Base-by-base conservation (phyloP, 2,113 vertebrate genomes). In the Crotophaga sulcirostris region DNA sequence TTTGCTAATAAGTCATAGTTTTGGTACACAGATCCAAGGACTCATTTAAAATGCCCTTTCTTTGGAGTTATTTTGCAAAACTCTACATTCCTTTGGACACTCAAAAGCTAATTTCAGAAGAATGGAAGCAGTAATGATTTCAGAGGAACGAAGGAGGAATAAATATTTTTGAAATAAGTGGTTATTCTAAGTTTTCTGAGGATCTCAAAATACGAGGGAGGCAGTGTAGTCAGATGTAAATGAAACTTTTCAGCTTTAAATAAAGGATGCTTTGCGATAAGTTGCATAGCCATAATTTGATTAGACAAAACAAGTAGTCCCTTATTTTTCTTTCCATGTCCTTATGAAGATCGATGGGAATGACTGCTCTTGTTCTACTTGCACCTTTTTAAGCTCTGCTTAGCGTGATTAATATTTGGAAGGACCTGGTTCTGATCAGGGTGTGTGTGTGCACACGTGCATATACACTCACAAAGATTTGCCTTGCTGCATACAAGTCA, bases 401-500 rank as follows among this genome's bases (percentile, higher is more conserved):
- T 44, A 60, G 40, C 0, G 4, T 20, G 83, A 64, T 23, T 68
- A 31, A 4, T n/a, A 20, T 85, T 31, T 75, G 77, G 66, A 68
- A 85, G 64, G 44, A 47, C 36, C 36, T 59, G 34, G 49, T 47
- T 94, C 70, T 58, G 44, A 55, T 42, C 33, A 67, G 33, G 14
- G 17, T 4, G 52, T 2, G 15, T 7, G 11, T 20, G 33, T 16
- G 31, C 40, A 29, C 2, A 33, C 1, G 14, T 1, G 26, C 3
- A 8, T 31, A 7, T 1, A 36, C 54, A 73, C 38, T 23, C 58
- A 33, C 20, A 24, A 28, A 72, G 28, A 24, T 70, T 40, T 70
- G 62, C 28, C 75, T 84, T 6, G 3, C 60, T 84, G 73, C 38
- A 11, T 6, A 6, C 29, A 25, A 75, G 38, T 17, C 81, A 66